Percentiles rank a stretch among this genome's conserved stretches.
Conservation (phyloP, 2,888 invertebrate genomes). For the Acanthosoma haemorrhoidale region DNA sequence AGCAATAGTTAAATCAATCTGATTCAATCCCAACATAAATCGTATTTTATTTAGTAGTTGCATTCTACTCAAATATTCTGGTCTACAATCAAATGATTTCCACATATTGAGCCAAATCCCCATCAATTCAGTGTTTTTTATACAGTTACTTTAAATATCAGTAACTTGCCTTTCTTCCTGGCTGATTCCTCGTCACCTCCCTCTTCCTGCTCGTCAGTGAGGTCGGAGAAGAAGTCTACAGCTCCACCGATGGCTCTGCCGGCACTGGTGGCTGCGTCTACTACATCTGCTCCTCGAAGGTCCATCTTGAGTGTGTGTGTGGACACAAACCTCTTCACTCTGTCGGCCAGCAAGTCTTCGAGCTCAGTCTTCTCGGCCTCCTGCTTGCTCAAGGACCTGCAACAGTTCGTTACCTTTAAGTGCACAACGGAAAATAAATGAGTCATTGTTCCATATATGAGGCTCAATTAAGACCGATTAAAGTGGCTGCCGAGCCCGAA, state of each 20-base stretch:
- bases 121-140: too few species aligned
- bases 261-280: constrained; percentile 71
- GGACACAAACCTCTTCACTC: constrained; percentile 69
- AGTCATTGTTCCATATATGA: too few species aligned
- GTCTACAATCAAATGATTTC: too few species aligned
- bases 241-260: constrained; percentile 74
- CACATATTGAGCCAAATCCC: too few species aligned
- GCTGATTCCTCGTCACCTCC: constrained; percentile 59
- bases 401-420: too few species aligned
- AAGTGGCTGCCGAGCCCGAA: too few species aligned
- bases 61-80: too few species aligned
- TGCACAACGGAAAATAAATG: too few species aligned
- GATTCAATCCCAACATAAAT: too few species aligned
- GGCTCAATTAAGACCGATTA: too few species aligned
- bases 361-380: constrained; percentile 49
- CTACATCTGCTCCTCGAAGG: constrained; percentile 76
- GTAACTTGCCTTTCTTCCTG: constrained; percentile 55
- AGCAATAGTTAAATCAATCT: too few species aligned
- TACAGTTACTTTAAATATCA: neutral
- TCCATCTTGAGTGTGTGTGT: constrained; percentile 78
- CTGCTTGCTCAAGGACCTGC: constrained; percentile 43
- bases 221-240: constrained; percentile 54
- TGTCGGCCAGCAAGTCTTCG: constrained; percentile 59
- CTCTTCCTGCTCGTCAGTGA: constrained; percentile 51
- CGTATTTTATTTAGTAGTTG: too few species aligned